A percentile compares a stretch with the other conserved stretches of the same genome.
phyloP scores from a whole-genome alignment of 2,888 invertebrate genomes.

The Pristionchus fissidentatus region DNA sequence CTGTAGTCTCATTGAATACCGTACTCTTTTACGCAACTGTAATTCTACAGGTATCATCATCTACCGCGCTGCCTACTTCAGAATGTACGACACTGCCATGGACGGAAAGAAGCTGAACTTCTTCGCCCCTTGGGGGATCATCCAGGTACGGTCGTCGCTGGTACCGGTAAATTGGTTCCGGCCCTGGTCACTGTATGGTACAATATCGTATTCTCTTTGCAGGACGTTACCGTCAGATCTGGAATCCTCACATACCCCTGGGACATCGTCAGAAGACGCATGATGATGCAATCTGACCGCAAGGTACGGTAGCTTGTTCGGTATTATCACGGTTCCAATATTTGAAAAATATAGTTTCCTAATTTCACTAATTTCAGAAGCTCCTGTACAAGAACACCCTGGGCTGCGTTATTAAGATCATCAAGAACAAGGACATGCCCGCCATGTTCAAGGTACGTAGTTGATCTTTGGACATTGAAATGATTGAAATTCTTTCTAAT shows the following conservation, averaged over 20 bases:
- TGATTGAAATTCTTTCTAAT: too few relatives aligned
- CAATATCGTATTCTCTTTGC: not conserved
- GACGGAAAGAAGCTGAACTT: constrained; percentile 89
- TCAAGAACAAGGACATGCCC: constrained; percentile 84
- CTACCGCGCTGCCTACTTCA: constrained; percentile 94
- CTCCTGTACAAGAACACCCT: constrained; percentile 90
- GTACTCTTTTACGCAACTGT: too few relatives aligned
- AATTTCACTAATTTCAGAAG: constrained; percentile 84
- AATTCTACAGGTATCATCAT: constrained; percentile 82
- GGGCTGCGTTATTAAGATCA: constrained; percentile 91
- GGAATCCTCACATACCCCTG: constrained; percentile 96
- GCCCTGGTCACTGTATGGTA: not conserved
- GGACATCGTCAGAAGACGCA: constrained; percentile 93
- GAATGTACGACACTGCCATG: constrained; percentile 94
- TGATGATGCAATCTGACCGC: constrained; percentile 99
- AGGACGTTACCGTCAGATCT: constrained; percentile 86
- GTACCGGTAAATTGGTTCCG: too few relatives aligned
- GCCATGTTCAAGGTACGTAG: constrained; percentile 52
- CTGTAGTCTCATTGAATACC: too few relatives aligned
- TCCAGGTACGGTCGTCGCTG: constrained; percentile 78
- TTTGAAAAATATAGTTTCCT: too few relatives aligned
- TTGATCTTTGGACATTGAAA: too few relatives aligned
- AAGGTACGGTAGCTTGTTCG: constrained; percentile 91
- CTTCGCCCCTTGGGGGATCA: constrained; percentile 89
- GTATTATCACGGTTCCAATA: too few relatives aligned